phyloP scores from a whole-genome alignment of 2,888 invertebrate species.

The Neoaliturus tenellus region DNA sequence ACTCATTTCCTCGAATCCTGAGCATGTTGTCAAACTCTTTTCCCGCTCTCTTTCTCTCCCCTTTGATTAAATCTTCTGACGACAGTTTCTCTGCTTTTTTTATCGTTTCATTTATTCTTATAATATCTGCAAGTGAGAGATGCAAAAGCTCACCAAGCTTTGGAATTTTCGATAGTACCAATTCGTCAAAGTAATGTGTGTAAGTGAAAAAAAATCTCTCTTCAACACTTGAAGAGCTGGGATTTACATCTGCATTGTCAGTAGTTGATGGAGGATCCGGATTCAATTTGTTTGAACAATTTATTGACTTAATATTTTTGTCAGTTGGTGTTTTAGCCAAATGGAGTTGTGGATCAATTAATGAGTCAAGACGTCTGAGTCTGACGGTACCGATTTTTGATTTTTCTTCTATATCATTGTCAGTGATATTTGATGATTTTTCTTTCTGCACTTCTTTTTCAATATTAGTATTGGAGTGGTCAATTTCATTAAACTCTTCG shows the following conservation, averaged over 20 bases:
- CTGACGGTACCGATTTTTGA: conserved; percentile 25
- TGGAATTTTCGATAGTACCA: conserved; percentile 1
- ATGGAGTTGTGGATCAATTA: neutral
- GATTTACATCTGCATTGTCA: neutral
- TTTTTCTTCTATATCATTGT: too few relatives aligned
- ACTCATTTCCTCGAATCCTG: conserved; percentile 6
- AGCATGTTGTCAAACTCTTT: conserved; percentile 18
- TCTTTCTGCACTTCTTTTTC: too few relatives aligned
- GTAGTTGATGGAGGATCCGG: too few relatives aligned
- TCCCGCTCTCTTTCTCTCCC: conserved; percentile 2
- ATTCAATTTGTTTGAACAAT: too few relatives aligned
- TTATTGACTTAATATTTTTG: too few relatives aligned
- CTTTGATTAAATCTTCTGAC: conserved; percentile 17
- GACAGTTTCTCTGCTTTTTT: conserved; percentile 9
- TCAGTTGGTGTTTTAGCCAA: too few relatives aligned
- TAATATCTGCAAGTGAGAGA: neutral
- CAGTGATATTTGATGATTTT: too few relatives aligned
- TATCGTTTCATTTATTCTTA: neutral
- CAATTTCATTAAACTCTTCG: neutral
- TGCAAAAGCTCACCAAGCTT: conserved; percentile 25
- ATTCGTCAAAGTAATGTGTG: conserved; percentile 1
- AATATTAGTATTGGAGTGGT: too few relatives aligned
- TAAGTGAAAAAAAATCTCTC: neutral
- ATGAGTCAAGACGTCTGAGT: conserved; percentile 2
- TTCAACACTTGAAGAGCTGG: neutral